Base-by-base conservation (phyloP, 2,888 invertebrate genomes). In the Dicycla oo region DNA sequence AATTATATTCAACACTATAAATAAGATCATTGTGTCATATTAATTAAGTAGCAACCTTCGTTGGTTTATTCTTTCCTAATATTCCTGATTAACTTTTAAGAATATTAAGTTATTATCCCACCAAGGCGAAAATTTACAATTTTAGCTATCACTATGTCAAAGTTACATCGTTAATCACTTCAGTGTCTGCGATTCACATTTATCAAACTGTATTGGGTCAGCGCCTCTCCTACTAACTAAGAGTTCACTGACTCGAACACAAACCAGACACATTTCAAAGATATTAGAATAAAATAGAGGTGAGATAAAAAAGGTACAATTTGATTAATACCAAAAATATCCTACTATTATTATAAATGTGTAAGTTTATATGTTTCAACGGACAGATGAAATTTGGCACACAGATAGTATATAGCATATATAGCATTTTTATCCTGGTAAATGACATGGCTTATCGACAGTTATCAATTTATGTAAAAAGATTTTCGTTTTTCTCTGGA, bases 141-240 rank as follows among this genome's bases (percentile, higher is more conserved):
- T 70, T 73, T 15, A 67, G 66, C 62, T 72, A 75, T 80, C 75
- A 75, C 54, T 80, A 78, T 73, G 73, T 85, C 73, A 78, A 85
- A 85, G 73, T 85, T 78, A 20, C 65, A 60, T 70, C 86, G 78
- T 85, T 78, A 78, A 80, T 84, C 85, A 78, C 53, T 45, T 34
- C 30, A 66, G 61, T 70, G 71, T 69, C 60, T 83, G 61, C 63
- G 69, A 73, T 67, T 78, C 69, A 65, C 58, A 75, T 80, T 85
- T 63, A 75, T 69, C 69, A 80, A 73, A 69, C 63, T 51, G 53
- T 74, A 73, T 78, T 57, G 57, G 60, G 53, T 74, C 60, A 56
- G 54, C 62, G 38, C 58, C 15, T 45, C 26, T 57, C 49, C 2
- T 75, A 23, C 10, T 6, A 7, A 26, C 20, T 30, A 62, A 54